These are phyloP conservation scores for Portunus trituberculatus DNA, from an alignment of 1,140 invertebrate species.

Conservation along the genomic window DNA sequence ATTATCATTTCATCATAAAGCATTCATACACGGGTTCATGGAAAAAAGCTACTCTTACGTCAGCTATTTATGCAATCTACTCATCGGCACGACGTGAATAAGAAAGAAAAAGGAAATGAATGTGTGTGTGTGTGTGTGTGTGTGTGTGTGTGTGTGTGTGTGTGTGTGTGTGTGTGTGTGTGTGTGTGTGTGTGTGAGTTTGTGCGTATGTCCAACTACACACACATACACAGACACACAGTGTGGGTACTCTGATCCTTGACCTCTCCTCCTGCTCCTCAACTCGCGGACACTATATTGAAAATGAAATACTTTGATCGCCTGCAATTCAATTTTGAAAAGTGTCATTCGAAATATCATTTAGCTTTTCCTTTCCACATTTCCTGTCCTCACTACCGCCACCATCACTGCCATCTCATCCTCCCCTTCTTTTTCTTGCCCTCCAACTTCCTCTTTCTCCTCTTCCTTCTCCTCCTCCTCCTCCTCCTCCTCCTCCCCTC, in stretches of 20 bases:
- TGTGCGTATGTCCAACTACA: too few relatives aligned
- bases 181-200: background rate
- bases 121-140: background rate
- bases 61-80: too few relatives aligned
- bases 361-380: constrained; percentile 10
- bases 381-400: background rate
- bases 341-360: constrained; percentile 23
- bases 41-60: background rate
- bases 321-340: constrained; percentile 2
- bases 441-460: background rate
- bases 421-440: background rate
- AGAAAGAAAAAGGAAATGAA: background rate
- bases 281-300: background rate
- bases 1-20: too few relatives aligned
- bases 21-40: background rate
- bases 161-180: background rate
- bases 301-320: constrained; percentile 23
- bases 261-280: background rate
- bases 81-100: too few relatives aligned
- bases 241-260: too few relatives aligned
- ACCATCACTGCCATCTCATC: background rate
- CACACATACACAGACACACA: too few relatives aligned
- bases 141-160: background rate
- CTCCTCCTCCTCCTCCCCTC: background rate
- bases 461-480: background rate